A percentile compares a stretch with the other conserved stretches of the same genome.
These are phyloP conservation scores for Bubo scandiacus DNA, from an alignment of 2,113 vertebrate genomes.

Conservation along the genomic window DNA sequence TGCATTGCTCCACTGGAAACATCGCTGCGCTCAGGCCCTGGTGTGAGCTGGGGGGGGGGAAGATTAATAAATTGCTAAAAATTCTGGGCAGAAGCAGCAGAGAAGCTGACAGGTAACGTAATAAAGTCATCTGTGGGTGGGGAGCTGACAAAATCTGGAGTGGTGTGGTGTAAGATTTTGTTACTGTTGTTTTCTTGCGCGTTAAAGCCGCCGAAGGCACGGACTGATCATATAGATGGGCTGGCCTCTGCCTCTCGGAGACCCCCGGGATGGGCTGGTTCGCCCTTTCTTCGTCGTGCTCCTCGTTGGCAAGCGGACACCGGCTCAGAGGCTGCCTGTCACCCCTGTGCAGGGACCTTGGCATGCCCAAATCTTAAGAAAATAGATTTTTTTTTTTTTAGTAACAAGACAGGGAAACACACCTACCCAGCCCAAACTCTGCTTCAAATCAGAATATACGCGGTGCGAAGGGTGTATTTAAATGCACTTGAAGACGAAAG, in stretches of 20 bases:
- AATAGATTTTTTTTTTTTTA: not conserved
- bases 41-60: no score
- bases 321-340: fast-evolving
- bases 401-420: not conserved
- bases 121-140: not conserved
- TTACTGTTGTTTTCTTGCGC: no score
- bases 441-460: not conserved
- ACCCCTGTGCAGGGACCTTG: fast-evolving
- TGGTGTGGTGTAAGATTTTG: fast-evolving
- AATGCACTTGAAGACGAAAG: no score
- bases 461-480: not conserved
- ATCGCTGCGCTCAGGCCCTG: fast-evolving
- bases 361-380: no score
- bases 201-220: fast-evolving
- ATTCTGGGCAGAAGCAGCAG: not conserved
- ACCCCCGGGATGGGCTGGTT: not conserved
- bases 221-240: fast-evolving
- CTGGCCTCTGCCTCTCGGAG: not conserved
- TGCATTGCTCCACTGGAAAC: not conserved
- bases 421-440: not conserved
- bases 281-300: fast-evolving
- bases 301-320: fast-evolving
- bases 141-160: no score
- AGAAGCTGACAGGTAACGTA: not conserved
- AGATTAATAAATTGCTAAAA: not conserved